Evolutionary conservation across 2,113 vertebrate species (phyloP), one percentile per base, ranked within the genome.

Genomic region (Pheucticus melanocephalus): DNA sequence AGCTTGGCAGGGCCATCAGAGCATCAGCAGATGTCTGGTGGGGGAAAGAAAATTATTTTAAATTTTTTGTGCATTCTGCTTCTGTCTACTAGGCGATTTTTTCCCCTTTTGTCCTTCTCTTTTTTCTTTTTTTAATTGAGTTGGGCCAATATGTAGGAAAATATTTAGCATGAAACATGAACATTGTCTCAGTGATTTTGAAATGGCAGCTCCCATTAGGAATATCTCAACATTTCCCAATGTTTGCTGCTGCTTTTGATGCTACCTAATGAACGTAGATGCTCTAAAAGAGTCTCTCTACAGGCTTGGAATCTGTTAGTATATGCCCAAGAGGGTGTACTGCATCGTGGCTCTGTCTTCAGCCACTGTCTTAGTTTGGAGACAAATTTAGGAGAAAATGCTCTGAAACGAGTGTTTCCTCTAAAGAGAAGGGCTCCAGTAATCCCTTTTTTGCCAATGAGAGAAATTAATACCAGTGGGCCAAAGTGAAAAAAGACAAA

Each of bases 231-330:
- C 21, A 44, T 25, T 61, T 71, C 16, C 15, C 39, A 51, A 24
- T 1, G 3, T 51, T 89, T 87, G 39, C 31, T 47, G 51, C 47
- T 84, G 72, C 69, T 91, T 95, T 94, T 93, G 77, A 73, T n/a
- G 14, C 48, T 92, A 78, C 40, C 80, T 93, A 75, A 88, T 85
- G 88, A 97, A 84, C 3, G 0, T 21, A 18, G 76, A 86, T 61
- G 65, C 73, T 77, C 61, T 87, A 31, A 76, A 91, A 88, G 57
- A 63, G 51, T 94, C 94, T 84, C 65, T 86, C 94, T 11, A 40
- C 3, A 4, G 73, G 68, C 79, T 90, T 78, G 79, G 44, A 93
- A 94, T 97, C 96, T 97, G 96, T 95, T 78, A 87, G 65, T 75
- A 68, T 0, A 7, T 53, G 39, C 28, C 45, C 48, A 12, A 40